Evolutionary conservation across 2,888 invertebrate species (phyloP), one percentile per base, ranked within the genome.

Genomic region (Lottia scabra): DNA sequence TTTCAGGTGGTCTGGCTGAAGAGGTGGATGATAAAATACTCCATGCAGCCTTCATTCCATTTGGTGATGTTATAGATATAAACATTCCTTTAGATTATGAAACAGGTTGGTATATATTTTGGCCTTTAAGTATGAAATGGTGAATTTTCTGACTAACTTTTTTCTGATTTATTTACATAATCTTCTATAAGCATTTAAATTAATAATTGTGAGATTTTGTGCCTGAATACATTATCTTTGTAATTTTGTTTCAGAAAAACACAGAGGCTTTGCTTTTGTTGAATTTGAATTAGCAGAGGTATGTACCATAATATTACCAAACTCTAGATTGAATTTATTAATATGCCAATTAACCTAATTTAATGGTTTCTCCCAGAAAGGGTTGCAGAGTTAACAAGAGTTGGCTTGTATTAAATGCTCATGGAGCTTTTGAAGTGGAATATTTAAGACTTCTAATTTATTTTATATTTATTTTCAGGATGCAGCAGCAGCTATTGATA

Each of bases 11-110:
- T 2, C 83, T 92, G 67, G 89, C 90, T 19, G 91, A 99, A 86
- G 99, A 99, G 91, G 98, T 98, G 0, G 97, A 96, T 83, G 97
- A 98, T 85, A 97, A 98, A 91, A 93, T 96, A 30, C 91, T 99
- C 46, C 96, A 96, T 89, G 96, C 97, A 70, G 99, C 99, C 0
- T 99, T 99, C 87, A 96, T 99, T 82, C 98, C 99, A 1, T 99
- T 99, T 89, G 99, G 99, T 12, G 99, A 99, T 89, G 94, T 99
- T 74, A 94, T 96, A n/a, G 98, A 99, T 89, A 95, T 99, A 64
- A 97, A 98, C 91, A 96, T 98, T 89, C 99, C 99, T 13, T 91
- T 99, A 67, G 99, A 99, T 91, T 99, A 98, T 91, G 98, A 99
- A 90, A 90, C 91, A 72, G 91, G 91, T 88, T 38, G 5, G 38